Evolutionary conservation across 2,888 invertebrate species (phyloP), one percentile per base, ranked within the genome.

Genomic region (Ischnus inquisitorius): DNA sequence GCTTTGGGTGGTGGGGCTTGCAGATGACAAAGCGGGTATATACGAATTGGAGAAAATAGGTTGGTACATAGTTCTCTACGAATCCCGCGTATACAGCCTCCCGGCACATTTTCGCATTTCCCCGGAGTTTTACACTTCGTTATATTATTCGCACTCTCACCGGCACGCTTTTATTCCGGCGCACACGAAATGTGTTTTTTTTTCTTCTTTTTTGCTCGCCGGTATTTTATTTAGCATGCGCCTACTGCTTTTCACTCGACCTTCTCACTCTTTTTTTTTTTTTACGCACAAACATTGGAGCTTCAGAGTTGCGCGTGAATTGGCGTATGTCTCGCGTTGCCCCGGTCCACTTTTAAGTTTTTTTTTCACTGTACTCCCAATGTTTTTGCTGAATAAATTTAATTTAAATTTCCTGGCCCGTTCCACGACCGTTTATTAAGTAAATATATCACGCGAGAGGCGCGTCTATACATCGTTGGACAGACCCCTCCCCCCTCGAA

Each of bases 361-460:
- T 57, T 48, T 78, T 74, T 80, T 64, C 28, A 57, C 77, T 62
- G 69, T 41, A 64, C 80, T 74, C 79, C 75, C 81, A 75, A 81
- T 88, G 87, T 90, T 90, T 89, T 90, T 89, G 86, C 86, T 87
- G 90, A 90, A 91, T 91, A 90, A 90, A 91, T 91, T 90, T 89
- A 90, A 90, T 91, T 91, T 89, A 87, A 91, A 90, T 91, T 90
- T 86, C 90, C 82, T 86, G 85, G 88, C 87, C 87, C 88, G 90
- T 87, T 77, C 71, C 71, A 60, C 85, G 85, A 88, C 83, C 89
- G 90, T 90, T 90, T 89, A 91, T 90, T 90, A 90, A 91, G 90
- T 90, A 90, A 91, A 91, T 90, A 90, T 90, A 91, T 90, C 88
- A 88, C 81, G 39, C 22, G 48, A 69, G 83, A 57, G 62, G 51